Percentiles rank a stretch among this genome's conserved stretches.
phyloP scores from a whole-genome alignment of 1,140 invertebrate species.

The Leptoteleia sp. region DNA sequence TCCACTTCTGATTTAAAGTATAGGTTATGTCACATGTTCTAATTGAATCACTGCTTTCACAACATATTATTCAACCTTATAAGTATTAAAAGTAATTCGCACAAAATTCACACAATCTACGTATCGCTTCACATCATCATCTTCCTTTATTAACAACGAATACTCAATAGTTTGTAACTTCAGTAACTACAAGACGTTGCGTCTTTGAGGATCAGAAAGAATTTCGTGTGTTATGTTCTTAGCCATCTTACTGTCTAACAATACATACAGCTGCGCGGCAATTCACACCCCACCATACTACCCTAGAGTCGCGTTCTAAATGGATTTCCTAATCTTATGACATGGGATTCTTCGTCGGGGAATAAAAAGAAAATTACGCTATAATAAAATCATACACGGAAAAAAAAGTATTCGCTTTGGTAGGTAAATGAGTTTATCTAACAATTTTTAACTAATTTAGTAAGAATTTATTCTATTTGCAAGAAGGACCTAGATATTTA shows the following conservation, averaged over 20 bases:
- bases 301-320: conserved; percentile 68
- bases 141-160: background rate
- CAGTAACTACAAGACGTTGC: background rate
- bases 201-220: conserved; percentile 23
- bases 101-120: too few relatives aligned
- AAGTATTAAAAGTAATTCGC: too few relatives aligned
- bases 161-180: background rate
- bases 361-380: background rate
- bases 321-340: conserved; percentile 51
- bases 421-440: too few relatives aligned
- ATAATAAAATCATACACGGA: too few relatives aligned
- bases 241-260: conserved; percentile 74
- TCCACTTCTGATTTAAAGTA: background rate
- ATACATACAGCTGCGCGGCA: conserved; percentile 74
- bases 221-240: conserved; percentile 60
- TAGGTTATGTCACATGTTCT: background rate
- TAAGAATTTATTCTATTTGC: too few relatives aligned
- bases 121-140: too few relatives aligned
- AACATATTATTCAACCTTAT: background rate
- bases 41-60: background rate
- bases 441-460: too few relatives aligned
- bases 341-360: conserved; percentile 5
- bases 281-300: conserved; percentile 66
- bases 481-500: too few relatives aligned
- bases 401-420: too few relatives aligned